Percentiles rank a stretch among this genome's conserved stretches.
Conservation (phyloP, 2,888 invertebrate species). For the Eucera pruinosa region DNA sequence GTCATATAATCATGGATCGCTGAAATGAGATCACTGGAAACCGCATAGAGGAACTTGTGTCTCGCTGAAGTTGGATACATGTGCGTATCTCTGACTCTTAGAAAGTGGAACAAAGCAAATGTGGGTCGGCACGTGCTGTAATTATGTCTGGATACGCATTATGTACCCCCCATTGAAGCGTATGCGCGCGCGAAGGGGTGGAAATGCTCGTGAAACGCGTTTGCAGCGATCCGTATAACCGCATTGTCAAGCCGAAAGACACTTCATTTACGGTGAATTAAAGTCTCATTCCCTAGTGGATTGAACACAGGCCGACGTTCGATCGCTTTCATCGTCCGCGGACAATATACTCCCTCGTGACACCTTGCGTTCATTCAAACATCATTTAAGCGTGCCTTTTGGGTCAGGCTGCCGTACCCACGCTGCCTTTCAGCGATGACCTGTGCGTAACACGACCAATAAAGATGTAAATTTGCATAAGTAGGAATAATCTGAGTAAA, state of each 20-base stretch:
- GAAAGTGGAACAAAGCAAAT: constrained; percentile 58
- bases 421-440: not conserved
- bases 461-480: constrained; percentile 18
- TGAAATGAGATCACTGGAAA: not conserved
- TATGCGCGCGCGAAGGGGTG: constrained; percentile 10
- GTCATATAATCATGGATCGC: constrained; percentile 2
- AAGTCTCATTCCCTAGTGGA: constrained; percentile 54
- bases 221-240: constrained; percentile 41
- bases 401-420: not conserved
- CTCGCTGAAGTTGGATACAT: no score
- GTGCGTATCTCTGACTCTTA: constrained; percentile 30
- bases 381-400: constrained; percentile 37
- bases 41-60: no score
- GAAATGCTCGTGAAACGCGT: constrained; percentile 30
- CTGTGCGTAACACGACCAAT: not conserved
- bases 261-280: constrained; percentile 68
- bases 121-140: constrained; percentile 63
- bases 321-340: constrained; percentile 50
- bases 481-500: not conserved
- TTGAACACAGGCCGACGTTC: constrained; percentile 19
- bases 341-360: constrained; percentile 49
- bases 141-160: constrained; percentile 58
- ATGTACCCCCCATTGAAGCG: constrained; percentile 39
- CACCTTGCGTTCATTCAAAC: constrained; percentile 49
- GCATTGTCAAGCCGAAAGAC: constrained; percentile 53